Evolutionary conservation across 2,888 invertebrate species (phyloP), one percentile per base, ranked within the genome.

Genomic region (Drosophila fulvimacula): DNA sequence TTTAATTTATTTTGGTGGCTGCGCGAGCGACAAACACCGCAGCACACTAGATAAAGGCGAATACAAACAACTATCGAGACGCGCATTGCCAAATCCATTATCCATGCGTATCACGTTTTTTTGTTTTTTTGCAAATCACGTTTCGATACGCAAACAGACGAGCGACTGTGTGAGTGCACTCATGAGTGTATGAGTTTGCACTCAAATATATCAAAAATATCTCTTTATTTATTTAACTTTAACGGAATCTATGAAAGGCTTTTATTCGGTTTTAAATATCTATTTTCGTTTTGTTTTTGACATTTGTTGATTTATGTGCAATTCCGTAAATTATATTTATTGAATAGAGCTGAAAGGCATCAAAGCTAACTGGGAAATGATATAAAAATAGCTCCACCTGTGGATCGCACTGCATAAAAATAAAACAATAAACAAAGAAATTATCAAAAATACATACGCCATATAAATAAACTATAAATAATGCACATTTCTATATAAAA

Each of bases 81-180:
- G 53, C 49, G 53, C 34, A 24, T 63, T 58, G 59, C 66, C 27
- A 56, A 68, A 55, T 42, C 30, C 44, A 67, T 84, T 78, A 70
- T 68, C 73, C 73, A 84, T 75, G 73, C 80, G 68, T 27, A 73
- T 73, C 89, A 89, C 90, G 89, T 87, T 89, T 89, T 51, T 69
- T 61, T 70, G 90, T 89, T 30, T 30, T 30, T 51, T 72, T 57
- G 74, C 76, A 48, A 83, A 87, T 81, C 90, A 89, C 88, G 85
- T 83, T 87, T 84, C 63, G 64, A 56, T 55, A 62, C 61, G 38
- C 61, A 80, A 73, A 73, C 67, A 63, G 32, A 42, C 73, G 48
- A 48, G 38, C 57, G 46, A 58, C 72, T 53, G 53, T 76, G 56
- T 64, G 63, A 63, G 65, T 69, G 53, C 65, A 60, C 68, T 68